phyloP scores from a whole-genome alignment of 2,113 vertebrate genomes.

The Halichoerus grypus region DNA sequence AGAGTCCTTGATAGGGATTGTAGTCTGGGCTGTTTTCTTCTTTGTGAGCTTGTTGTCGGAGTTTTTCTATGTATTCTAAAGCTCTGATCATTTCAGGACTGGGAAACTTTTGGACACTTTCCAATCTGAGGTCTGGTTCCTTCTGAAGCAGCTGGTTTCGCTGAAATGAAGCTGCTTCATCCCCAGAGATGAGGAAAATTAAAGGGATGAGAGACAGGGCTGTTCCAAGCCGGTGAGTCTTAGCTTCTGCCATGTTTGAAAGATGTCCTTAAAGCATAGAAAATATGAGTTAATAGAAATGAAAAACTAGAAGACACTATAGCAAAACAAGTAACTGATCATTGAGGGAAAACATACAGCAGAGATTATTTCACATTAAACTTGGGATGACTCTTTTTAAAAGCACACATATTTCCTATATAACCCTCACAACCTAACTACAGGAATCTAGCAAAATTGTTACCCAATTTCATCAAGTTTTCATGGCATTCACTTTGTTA shows the following conservation, averaged over 20 bases:
- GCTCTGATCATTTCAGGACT: slow-evolving; percentile 96
- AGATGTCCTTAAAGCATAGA: slow-evolving; percentile 88
- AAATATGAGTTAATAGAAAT: slow-evolving; percentile 83
- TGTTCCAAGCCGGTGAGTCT: slow-evolving; percentile 83
- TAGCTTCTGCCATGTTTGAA: slow-evolving; percentile 88
- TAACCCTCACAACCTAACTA: not conserved
- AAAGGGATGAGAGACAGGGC: slow-evolving; percentile 83
- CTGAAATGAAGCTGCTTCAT: slow-evolving; percentile 91
- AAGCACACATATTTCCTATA: not conserved
- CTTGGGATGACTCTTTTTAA: not conserved
- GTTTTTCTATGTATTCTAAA: slow-evolving; percentile 95
- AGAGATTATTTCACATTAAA: slow-evolving; percentile 1
- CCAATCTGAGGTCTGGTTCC: slow-evolving; percentile 88
- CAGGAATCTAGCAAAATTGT: not conserved
- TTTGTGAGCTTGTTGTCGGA: slow-evolving; percentile 92
- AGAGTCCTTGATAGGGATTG: slow-evolving; percentile 88
- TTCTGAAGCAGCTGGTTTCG: slow-evolving; percentile 91
- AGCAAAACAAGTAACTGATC: not conserved
- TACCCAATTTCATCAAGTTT: not conserved
- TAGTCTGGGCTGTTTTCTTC: slow-evolving; percentile 88
- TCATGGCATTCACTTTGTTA: not conserved
- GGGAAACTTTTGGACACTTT: slow-evolving; percentile 88
- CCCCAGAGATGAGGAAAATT: slow-evolving; percentile 85
- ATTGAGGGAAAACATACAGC: not conserved
- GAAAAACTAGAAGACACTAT: slow-evolving; percentile 12